Conservation (phyloP, 1,140 invertebrate species). For the Tetramorium simillimum region DNA sequence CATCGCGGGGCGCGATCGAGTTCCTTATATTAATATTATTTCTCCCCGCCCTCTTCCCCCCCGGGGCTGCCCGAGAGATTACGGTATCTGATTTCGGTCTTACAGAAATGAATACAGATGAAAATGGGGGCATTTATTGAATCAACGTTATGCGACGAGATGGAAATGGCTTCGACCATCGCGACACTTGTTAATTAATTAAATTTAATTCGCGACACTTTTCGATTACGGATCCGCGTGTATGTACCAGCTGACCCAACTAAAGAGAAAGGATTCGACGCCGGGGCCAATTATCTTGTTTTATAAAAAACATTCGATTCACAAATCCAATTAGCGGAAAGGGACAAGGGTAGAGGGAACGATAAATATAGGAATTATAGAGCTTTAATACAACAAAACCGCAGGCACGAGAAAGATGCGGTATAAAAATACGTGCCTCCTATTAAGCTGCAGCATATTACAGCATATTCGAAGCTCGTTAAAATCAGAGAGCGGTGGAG, state of each 20-base stretch:
- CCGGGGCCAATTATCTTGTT: constrained; percentile 4
- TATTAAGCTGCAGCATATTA: constrained; percentile 4
- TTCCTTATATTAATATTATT: constrained; percentile 57
- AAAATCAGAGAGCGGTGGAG: neutral
- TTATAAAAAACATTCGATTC: constrained; percentile 31
- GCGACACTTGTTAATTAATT: constrained; percentile 32
- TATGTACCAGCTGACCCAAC: neutral
- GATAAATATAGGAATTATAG: neutral
- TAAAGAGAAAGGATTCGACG: neutral
- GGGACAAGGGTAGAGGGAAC: no score
- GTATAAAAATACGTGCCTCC: constrained; percentile 15
- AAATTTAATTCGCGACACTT: constrained; percentile 40
- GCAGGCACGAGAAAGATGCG: neutral
- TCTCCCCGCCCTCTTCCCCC: neutral
- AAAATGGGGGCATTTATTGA: constrained; percentile 35
- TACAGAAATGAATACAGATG: neutral
- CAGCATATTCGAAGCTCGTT: neutral
- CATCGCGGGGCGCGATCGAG: constrained; percentile 10
- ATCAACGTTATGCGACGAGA: constrained; percentile 21
- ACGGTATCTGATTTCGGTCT: constrained; percentile 8
- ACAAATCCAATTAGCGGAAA: constrained; percentile 9
- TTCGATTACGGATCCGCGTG: neutral
- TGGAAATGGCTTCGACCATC: neutral
- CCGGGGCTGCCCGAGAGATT: neutral
- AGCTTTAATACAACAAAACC: constrained; percentile 2